Evolutionary conservation across 2,113 vertebrate species (phyloP), one percentile per base, ranked within the genome.

Genomic region (Synchiropus splendidus): DNA sequence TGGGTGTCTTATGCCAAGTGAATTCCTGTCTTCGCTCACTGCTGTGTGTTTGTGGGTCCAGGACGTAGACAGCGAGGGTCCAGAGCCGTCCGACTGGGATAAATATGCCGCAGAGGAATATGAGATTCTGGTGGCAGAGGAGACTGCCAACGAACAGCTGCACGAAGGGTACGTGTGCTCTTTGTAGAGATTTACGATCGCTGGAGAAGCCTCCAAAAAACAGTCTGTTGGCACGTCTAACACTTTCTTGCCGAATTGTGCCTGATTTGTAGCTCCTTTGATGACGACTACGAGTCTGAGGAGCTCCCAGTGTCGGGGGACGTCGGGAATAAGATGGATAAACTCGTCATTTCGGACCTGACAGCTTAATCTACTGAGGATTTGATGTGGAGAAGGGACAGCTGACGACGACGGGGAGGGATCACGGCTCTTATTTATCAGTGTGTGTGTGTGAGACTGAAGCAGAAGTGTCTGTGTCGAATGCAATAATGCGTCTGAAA

Each of bases 41-140:
- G 13, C 14, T 36, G 1, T 43, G 6, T 42, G 18, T 53, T 37
- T 58, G 31, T 45, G 32, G 11, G 41, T 71, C 6, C 54, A 99
- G 95, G 95, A 98, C 61, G 31, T 83, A 50, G 95, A 97, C 31
- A 89, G 87, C 6, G 92, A 99, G 5, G 80, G 87, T 67, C 91
- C 94, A 1, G 95, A 99, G 58, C 92, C 94, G 14, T 99, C 92
- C 0, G 95, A 99, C 69, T 99, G 95, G 95, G 95, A 99, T 81
- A 88, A 90, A 68, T 99, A 94, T 2, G 95, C 95, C 36, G 86
- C 93, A 6, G 94, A 99, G 48, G 93, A 99, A 59, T 99, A 99
- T 1, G 95, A 99, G 80, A 89, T 96, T 18, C 88, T 99, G 39
- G 95, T 99, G 48, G 91, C 93, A 0, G 94, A 99, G 64, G 95